phyloP scores from a whole-genome alignment of 2,113 vertebrate species.

The Cyprinodon variegatus region DNA sequence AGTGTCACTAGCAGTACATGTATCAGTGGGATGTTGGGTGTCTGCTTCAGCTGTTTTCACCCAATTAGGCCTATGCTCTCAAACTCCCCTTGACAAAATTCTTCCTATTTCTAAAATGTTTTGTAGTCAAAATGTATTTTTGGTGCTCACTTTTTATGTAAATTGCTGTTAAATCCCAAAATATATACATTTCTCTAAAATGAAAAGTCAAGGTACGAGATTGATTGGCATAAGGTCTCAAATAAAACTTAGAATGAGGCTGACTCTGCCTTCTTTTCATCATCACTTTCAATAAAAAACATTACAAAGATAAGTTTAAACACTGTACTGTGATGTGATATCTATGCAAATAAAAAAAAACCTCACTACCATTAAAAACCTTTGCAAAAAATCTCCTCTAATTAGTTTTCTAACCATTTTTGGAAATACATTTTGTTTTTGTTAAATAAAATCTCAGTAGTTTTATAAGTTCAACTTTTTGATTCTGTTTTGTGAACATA shows the following conservation, averaged over 20 bases:
- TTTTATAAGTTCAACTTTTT: neutral
- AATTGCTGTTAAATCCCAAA: conserved; percentile 53
- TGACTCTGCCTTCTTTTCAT: neutral
- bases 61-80: conserved; percentile 55
- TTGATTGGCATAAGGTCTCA: conserved; percentile 54
- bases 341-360: too few relatives aligned
- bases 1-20: conserved; percentile 40
- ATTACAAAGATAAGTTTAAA: too few relatives aligned
- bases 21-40: conserved; percentile 37
- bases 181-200: conserved; percentile 41
- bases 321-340: too few relatives aligned
- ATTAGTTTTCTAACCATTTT: too few relatives aligned
- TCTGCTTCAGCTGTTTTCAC: conserved; percentile 60
- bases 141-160: conserved; percentile 60
- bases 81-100: conserved; percentile 71
- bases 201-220: conserved; percentile 47
- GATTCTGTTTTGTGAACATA: neutral
- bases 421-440: neutral
- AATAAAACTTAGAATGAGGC: conserved; percentile 30
- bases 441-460: neutral
- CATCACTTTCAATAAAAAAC: too few relatives aligned
- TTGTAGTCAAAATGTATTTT: conserved; percentile 60
- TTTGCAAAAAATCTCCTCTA: neutral
- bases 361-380: neutral
- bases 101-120: conserved; percentile 71